These are phyloP conservation scores for Dryocosmus kuriphilus DNA, from an alignment of 2,888 invertebrate species.

Conservation along the genomic window DNA sequence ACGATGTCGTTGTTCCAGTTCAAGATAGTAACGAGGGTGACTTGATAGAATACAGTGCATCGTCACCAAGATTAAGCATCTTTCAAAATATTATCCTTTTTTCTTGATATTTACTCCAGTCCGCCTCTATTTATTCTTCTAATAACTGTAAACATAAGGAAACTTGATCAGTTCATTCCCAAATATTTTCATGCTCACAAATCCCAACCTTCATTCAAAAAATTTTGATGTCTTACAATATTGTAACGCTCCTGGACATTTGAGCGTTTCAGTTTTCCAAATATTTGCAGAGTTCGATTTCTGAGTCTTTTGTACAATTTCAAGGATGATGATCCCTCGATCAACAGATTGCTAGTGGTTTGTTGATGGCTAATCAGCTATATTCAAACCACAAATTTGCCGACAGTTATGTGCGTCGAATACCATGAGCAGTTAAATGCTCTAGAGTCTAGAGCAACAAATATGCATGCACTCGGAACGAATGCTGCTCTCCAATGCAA, in stretches of 20 bases:
- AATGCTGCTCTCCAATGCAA: conserved; percentile 32
- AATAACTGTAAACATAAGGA: background rate
- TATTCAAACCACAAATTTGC: background rate
- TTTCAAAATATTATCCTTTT: conserved; percentile 27
- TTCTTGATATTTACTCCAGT: background rate
- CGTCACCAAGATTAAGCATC: conserved; percentile 13
- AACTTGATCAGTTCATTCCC: background rate
- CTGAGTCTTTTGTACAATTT: background rate
- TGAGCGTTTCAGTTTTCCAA: background rate
- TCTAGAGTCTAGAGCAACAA: conserved; percentile 33
- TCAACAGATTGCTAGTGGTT: background rate
- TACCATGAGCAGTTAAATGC: conserved; percentile 20
- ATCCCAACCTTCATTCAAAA: background rate
- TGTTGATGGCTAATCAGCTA: background rate
- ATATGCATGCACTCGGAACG: conserved; percentile 23
- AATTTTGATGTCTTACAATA: background rate
- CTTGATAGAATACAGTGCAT: background rate
- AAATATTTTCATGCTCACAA: conserved; percentile 6
- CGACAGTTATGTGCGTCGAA: background rate
- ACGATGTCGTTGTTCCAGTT: conserved; percentile 12
- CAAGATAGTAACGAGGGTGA: background rate
- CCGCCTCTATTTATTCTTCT: conserved; percentile 10
- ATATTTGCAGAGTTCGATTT: conserved; percentile 1
- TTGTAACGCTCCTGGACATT: background rate
- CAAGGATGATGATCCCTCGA: background rate